Percentiles rank a stretch among this genome's conserved stretches.
These are phyloP conservation scores for Cardiocondyla obscurior DNA, from an alignment of 1,140 invertebrate genomes.

Conservation along the genomic window DNA sequence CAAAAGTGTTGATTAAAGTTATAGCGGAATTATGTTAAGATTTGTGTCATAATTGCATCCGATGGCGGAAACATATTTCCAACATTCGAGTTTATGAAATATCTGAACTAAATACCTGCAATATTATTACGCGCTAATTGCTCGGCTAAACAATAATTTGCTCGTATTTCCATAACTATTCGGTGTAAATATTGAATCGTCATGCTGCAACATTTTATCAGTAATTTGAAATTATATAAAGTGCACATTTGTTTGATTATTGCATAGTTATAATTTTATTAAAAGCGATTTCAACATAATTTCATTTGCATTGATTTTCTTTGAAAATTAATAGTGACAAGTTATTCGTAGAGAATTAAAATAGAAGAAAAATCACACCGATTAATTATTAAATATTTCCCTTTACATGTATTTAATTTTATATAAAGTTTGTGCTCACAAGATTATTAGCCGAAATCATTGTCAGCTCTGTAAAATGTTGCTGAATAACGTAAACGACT, in stretches of 20 bases:
- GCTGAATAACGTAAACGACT: background rate
- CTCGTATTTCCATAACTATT: background rate
- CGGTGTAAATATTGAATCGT: slow-evolving; percentile 4
- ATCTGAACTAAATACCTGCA: background rate
- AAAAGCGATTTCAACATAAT: background rate
- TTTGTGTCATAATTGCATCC: background rate
- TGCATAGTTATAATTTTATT: background rate
- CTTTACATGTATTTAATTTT: background rate
- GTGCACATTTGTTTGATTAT: background rate
- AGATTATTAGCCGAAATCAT: background rate
- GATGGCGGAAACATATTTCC: background rate
- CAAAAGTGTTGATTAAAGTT: background rate
- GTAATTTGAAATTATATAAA: background rate
- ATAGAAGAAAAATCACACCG: background rate
- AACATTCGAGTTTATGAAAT: background rate
- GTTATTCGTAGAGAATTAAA: background rate
- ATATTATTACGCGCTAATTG: slow-evolving; percentile 11
- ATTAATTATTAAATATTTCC: background rate
- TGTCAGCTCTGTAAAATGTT: background rate
- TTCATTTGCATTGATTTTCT: background rate
- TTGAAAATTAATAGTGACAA: background rate
- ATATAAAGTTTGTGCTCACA: too few species aligned
- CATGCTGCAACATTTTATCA: slow-evolving; percentile 9
- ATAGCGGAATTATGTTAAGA: background rate
- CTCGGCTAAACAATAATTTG: slow-evolving; percentile 40